Conservation (phyloP, 2,113 vertebrate genomes). For the Eleginops maclovinus region DNA sequence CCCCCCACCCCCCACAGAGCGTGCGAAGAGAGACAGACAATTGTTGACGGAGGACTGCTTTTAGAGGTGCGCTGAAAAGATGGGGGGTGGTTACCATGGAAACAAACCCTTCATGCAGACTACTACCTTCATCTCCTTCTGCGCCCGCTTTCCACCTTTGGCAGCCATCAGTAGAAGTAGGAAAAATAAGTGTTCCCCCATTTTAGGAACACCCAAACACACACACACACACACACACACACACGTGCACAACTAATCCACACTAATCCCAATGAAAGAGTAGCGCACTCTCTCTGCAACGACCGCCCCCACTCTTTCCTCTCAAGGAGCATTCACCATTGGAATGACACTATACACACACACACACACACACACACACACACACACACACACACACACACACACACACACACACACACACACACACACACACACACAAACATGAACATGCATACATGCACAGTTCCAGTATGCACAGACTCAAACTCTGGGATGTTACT, state of each 20-base stretch:
- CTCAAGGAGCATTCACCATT: constrained; percentile 29
- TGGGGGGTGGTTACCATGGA: constrained; percentile 70
- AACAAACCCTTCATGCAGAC: constrained; percentile 73
- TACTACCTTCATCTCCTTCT: constrained; percentile 63
- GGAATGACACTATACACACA: constrained; percentile 26
- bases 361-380: constrained; percentile 18
- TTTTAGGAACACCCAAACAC: constrained; percentile 33
- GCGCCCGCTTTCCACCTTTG: constrained; percentile 45
- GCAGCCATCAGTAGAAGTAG: constrained; percentile 58
- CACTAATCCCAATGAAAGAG: constrained; percentile 15
- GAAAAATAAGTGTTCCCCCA: constrained; percentile 46
- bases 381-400: constrained; percentile 17
- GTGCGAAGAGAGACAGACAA: constrained; percentile 84
- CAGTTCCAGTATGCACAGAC: constrained; percentile 70
- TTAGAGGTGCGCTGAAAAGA: constrained; percentile 55
- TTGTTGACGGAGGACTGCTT: constrained; percentile 88
- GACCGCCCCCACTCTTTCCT: neutral
- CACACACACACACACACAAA: too few species aligned
- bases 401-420: constrained; percentile 18
- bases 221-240: constrained; percentile 19
- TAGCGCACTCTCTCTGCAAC: constrained; percentile 10
- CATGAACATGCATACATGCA: constrained; percentile 50
- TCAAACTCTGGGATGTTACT: constrained; percentile 77
- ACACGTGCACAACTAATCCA: constrained; percentile 33
- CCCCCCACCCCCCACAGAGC: constrained; percentile 28